These are phyloP conservation scores for Chroicocephalus ridibundus DNA, from an alignment of 2,113 vertebrate genomes.

Conservation along the genomic window DNA sequence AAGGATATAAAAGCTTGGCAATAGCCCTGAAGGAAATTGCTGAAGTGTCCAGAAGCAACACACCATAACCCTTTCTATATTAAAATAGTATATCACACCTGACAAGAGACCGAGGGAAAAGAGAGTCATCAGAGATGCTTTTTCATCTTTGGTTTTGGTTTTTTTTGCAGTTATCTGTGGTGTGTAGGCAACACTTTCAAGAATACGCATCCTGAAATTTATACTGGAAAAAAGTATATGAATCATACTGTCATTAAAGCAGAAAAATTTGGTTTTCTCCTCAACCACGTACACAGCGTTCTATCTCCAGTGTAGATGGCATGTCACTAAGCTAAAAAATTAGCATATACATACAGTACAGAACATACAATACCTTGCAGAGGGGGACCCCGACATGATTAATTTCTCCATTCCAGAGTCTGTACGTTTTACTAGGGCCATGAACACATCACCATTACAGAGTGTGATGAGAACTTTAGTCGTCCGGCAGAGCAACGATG, in stretches of 20 bases:
- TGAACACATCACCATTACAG: neutral
- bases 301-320: neutral
- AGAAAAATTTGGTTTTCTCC: neutral
- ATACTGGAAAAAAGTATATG: neutral
- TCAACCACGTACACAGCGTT: neutral
- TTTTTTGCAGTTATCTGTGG: neutral
- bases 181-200: neutral
- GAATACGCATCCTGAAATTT: neutral
- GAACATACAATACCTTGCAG: neutral
- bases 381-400: rapidly evolving
- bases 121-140: neutral
- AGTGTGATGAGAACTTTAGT: neutral
- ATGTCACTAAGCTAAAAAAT: neutral
- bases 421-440: neutral
- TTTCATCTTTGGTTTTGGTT: neutral
- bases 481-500: neutral
- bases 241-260: neutral
- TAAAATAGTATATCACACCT: constrained; percentile 71
- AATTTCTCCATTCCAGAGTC: neutral
- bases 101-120: constrained; percentile 45
- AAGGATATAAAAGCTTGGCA: constrained; percentile 19
- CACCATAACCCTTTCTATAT: constrained; percentile 59
- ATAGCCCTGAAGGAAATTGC: constrained; percentile 43
- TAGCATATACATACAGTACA: neutral
- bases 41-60: constrained; percentile 53